Evolutionary conservation across 2,797 vertebrate genomes (phyloP), one percentile per base, ranked within the genome.

Genomic region (Trichosurus vulpecula): DNA sequence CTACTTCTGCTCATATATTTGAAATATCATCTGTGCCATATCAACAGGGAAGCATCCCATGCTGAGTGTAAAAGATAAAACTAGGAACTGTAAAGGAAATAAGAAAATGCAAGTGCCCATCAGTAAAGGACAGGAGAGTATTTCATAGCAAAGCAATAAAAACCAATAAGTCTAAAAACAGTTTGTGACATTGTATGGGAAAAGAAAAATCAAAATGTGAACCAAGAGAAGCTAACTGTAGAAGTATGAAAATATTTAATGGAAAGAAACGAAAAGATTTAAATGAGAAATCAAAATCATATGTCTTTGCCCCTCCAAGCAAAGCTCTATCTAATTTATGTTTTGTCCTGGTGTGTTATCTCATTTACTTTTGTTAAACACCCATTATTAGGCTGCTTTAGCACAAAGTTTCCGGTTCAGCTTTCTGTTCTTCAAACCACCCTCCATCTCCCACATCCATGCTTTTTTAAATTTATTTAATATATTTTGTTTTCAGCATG

Each of bases 121-220:
- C 90, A 13, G 12, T 51, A 52, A 90, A 25, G 31, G 93, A 54
- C 4, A 55, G 16, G 0, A 87, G 4, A 53, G 4, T 31, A 1
- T 41, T 96, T 52, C 58, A 52, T 55, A 94, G 51, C 16, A 52
- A 30, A 30, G 51, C 14, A 31, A 52, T 11, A 52, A 90, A 53
- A 90, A 52, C 27, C 52, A 19, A 9, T 31, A 56, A 52, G 51
- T 12, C 51, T 90, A 51, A 91, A 95, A 91, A 66, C 9, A 92
- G 47, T 87, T 94, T 90, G 47, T 55, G 16, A 5, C 10, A 54
- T 81, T 92, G 47, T 81, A 92, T 91, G 94, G n/a, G n/a, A 94
- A 54, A 25, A 90, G 1, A 54, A 19, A 61, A 61, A 52, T 66
- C 31, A 74, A 92, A 92, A 41, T 92, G 5, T n/a, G 12, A n/a